Conservation (phyloP, 2,797 vertebrate genomes). For the Rhynchotus rufescens region DNA sequence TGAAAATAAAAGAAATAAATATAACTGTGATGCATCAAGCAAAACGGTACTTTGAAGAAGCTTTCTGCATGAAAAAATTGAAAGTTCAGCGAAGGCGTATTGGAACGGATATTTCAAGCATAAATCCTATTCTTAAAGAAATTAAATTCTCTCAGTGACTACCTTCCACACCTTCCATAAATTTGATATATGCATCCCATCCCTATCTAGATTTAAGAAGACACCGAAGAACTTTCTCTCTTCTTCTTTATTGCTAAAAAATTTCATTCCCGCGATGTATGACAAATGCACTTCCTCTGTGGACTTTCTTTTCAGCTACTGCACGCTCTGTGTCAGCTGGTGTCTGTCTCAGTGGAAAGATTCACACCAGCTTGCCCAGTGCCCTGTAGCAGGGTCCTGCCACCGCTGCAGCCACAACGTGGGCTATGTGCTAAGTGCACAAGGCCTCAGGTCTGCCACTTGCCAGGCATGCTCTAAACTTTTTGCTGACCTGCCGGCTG, state of each 20-base stretch:
- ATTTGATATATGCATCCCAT: neutral
- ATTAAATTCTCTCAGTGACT: neutral
- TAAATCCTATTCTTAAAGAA: neutral
- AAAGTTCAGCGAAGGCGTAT: neutral
- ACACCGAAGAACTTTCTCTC: neutral
- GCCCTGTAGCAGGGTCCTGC: accelerated
- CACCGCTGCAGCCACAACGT: neutral
- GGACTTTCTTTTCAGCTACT: neutral
- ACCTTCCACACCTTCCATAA: neutral
- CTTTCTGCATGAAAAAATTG: neutral
- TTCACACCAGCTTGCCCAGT: accelerated
- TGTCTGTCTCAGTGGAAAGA: neutral
- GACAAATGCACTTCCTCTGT: neutral
- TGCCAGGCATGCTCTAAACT: neutral
- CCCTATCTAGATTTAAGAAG: neutral
- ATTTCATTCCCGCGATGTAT: neutral
- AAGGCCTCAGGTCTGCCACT: neutral
- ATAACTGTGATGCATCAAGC: neutral
- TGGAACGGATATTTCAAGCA: neutral
- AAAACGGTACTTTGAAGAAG: neutral
- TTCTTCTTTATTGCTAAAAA: neutral
- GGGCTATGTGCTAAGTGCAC: neutral
- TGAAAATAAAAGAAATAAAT: neutral
- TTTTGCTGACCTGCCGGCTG: neutral
- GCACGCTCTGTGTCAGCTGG: no score